phyloP scores from a whole-genome alignment of 2,888 invertebrate genomes.

The Agrypnus murinus region DNA sequence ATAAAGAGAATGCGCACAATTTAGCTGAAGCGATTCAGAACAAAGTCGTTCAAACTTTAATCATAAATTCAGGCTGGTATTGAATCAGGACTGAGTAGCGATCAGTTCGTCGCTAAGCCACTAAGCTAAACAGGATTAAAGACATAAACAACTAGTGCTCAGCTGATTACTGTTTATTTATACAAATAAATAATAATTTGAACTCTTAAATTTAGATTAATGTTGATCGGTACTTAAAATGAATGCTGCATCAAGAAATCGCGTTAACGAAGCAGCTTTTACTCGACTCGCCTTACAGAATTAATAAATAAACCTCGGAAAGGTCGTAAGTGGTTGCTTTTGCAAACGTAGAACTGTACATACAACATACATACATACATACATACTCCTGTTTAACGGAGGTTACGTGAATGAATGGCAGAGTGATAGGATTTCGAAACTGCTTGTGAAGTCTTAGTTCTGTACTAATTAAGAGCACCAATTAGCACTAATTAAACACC shows the following conservation, averaged over 20 bases:
- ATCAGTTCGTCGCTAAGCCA: constrained; percentile 54
- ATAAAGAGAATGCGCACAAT: constrained; percentile 69
- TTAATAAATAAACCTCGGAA: constrained; percentile 32
- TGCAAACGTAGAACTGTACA: constrained; percentile 30
- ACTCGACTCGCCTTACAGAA: constrained; percentile 13
- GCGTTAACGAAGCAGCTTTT: constrained; percentile 24
- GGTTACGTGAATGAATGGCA: constrained; percentile 58
- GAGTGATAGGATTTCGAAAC: constrained; percentile 68
- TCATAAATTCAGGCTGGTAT: constrained; percentile 67
- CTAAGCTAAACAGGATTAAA: constrained; percentile 49
- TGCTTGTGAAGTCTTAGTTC: constrained; percentile 70
- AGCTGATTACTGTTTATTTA: constrained; percentile 43
- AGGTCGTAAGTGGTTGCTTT: constrained; percentile 28
- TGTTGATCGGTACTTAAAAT: neutral
- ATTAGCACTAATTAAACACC: constrained; percentile 71
- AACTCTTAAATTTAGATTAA: constrained; percentile 29
- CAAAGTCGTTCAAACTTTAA: constrained; percentile 69
- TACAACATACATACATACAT: too few relatives aligned
- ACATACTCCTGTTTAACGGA: constrained; percentile 26
- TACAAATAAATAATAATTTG: constrained; percentile 41
- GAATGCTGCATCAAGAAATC: constrained; percentile 12
- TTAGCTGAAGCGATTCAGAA: constrained; percentile 68
- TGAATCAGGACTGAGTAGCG: constrained; percentile 61
- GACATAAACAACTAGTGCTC: constrained; percentile 44
- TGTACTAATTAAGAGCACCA: constrained; percentile 70